Evolutionary conservation across 2,797 vertebrate genomes (phyloP).

Genomic region (Enoplosus armatus): DNA sequence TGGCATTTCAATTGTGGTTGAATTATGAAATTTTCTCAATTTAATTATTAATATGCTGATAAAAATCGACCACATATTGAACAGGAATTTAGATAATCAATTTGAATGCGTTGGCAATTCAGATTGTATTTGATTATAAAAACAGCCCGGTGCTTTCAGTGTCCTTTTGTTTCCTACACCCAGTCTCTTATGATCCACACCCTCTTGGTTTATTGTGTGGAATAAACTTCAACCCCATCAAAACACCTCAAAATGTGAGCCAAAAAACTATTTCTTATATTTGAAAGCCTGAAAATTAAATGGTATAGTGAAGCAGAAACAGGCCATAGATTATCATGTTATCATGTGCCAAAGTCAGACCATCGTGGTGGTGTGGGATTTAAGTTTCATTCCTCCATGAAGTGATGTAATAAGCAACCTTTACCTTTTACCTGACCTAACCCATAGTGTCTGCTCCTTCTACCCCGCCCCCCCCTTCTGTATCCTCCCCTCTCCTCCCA

Average conservation of each 20-base stretch:
- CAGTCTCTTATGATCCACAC: conserved; percentile 8
- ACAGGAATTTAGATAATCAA: conserved; percentile 34
- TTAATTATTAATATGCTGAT: background rate
- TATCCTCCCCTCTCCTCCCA: conserved; percentile 67
- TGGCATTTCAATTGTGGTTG: conserved; percentile 63
- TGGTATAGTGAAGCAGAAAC: background rate
- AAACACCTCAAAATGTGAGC: conserved; percentile 30
- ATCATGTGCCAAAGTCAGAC: conserved; percentile 43
- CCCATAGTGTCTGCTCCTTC: conserved; percentile 37
- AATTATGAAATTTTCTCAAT: conserved; percentile 20
- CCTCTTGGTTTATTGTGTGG: conserved; percentile 20
- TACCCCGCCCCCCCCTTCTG: conserved; percentile 40
- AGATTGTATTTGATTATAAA: conserved; percentile 47
- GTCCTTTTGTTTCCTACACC: conserved; percentile 29
- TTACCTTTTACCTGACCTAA: conserved; percentile 60
- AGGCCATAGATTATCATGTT: conserved; percentile 2
- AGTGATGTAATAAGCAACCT: conserved; percentile 53
- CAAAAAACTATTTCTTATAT: background rate
- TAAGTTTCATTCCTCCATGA: conserved; percentile 62
- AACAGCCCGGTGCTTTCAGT: conserved; percentile 36
- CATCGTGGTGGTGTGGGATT: conserved; percentile 53
- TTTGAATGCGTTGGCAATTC: conserved; percentile 52
- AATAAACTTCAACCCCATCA: conserved; percentile 58
- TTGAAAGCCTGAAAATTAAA: background rate
- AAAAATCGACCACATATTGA: conserved; percentile 62